Percentiles rank a stretch among this genome's conserved stretches.
These are phyloP conservation scores for Chiridota heheva DNA, from an alignment of 35 echinoderm and acorn worm genomes.

Conservation along the genomic window DNA sequence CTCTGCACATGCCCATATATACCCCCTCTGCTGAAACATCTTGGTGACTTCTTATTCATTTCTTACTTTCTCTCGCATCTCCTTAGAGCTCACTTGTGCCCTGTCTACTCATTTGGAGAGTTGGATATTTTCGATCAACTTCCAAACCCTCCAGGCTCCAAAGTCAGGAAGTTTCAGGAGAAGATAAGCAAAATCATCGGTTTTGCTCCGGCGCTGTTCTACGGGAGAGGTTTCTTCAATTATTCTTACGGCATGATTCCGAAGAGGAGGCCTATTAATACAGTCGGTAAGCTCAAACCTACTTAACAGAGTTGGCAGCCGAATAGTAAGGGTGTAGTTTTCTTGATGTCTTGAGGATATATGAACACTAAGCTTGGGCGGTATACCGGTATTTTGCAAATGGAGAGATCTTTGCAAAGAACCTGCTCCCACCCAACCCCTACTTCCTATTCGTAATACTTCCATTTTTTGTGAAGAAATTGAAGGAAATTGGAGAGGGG, in stretches of 20 bases:
- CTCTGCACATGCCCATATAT: no score
- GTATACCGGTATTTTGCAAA: no score
- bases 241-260: slow-evolving; percentile 79
- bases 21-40: no score
- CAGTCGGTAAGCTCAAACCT: slow-evolving; percentile 73
- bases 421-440: no score
- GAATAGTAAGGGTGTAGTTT: no score
- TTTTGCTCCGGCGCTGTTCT: slow-evolving; percentile 76
- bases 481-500: no score
- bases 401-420: no score
- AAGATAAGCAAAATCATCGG: slow-evolving; percentile 51
- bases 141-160: slow-evolving; percentile 57
- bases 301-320: not conserved
- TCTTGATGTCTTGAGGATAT: not conserved
- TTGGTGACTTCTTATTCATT: no score
- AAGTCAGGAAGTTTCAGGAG: slow-evolving; percentile 50
- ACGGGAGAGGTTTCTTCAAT: slow-evolving; percentile 88
- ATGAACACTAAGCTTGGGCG: no score
- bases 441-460: no score
- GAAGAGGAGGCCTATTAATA: slow-evolving; percentile 70
- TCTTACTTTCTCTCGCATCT: no score
- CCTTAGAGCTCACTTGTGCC: slow-evolving; percentile 72
- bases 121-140: slow-evolving; percentile 82
- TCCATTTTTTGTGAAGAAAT: no score
- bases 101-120: slow-evolving; percentile 91